Percentiles rank a stretch among this genome's conserved stretches.
Evolutionary conservation across 2,113 vertebrate species (phyloP).

Genomic region (Struthidea cinerea): DNA sequence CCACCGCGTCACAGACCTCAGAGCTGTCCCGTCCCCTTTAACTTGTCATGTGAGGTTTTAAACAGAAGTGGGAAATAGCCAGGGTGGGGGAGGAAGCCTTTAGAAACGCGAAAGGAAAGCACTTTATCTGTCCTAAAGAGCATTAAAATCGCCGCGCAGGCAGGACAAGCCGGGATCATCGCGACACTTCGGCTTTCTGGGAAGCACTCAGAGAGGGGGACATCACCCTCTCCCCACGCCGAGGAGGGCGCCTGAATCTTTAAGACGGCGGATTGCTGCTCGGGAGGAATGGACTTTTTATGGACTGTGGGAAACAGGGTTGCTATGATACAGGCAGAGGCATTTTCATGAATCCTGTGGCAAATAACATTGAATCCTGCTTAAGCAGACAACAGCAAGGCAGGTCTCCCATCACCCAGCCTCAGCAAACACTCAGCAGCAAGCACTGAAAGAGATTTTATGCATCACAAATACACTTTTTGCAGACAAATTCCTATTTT

Average conservation of each 20-base stretch:
- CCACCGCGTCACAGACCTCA: background rate
- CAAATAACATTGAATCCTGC: constrained; percentile 53
- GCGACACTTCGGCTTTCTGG: background rate
- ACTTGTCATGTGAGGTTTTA: background rate
- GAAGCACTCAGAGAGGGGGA: background rate
- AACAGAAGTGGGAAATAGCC: background rate
- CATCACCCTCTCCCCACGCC: background rate
- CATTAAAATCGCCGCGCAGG: background rate
- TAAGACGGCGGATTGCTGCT: background rate
- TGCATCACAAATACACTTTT: background rate
- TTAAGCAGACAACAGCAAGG: constrained; percentile 36
- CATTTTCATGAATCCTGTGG: constrained; percentile 59
- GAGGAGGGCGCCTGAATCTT: background rate
- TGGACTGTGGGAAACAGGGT: constrained; percentile 35
- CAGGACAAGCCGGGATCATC: background rate
- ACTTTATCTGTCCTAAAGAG: background rate
- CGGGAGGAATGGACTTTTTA: constrained; percentile 9
- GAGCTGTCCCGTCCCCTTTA: background rate
- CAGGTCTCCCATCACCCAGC: constrained; percentile 20
- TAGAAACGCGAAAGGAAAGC: background rate
- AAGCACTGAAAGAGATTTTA: background rate
- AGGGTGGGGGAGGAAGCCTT: background rate
- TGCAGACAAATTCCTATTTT: background rate
- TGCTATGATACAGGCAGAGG: constrained; percentile 72
- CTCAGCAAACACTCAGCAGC: background rate